Evolutionary conservation across 37 sponge, comb jelly and placozoan species (phyloP).

Genomic region (Aplysina aerophoba): DNA sequence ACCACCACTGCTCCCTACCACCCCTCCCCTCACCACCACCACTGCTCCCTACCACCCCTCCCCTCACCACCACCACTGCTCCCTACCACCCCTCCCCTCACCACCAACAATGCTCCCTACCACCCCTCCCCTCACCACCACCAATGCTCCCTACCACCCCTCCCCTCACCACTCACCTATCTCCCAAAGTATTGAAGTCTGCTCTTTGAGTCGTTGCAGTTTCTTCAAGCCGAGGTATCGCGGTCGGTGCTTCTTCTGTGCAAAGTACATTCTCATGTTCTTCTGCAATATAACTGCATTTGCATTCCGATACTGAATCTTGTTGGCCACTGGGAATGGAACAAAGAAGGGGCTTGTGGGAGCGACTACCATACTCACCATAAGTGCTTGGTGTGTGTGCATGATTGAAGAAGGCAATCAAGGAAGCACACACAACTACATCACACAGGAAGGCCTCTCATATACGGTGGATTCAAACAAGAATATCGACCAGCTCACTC

Average conservation of each 20-base stretch:
- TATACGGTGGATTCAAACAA: background rate
- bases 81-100: too few species aligned
- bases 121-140: too few species aligned
- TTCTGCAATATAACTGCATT: conserved; percentile 79
- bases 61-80: too few species aligned
- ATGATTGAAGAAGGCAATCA: background rate
- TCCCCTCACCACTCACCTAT: background rate
- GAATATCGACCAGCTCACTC: conserved; percentile 21
- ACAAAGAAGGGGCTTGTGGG: background rate
- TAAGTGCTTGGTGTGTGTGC: background rate
- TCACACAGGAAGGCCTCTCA: background rate
- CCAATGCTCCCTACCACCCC: too few species aligned
- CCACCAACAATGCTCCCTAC: too few species aligned
- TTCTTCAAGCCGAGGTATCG: conserved; percentile 42
- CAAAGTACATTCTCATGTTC: conserved; percentile 71
- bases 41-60: too few species aligned
- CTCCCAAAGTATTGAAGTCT: background rate
- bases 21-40: too few species aligned
- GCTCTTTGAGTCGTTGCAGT: background rate
- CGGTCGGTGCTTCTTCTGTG: conserved; percentile 73
- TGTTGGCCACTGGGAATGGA: conserved; percentile 62
- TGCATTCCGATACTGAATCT: conserved; percentile 76
- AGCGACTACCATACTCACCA: background rate
- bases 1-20: too few species aligned
- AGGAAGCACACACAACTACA: conserved; percentile 2